Evolutionary conservation across 2,113 vertebrate species (phyloP).

Genomic region (Circaetus cinerascens): DNA sequence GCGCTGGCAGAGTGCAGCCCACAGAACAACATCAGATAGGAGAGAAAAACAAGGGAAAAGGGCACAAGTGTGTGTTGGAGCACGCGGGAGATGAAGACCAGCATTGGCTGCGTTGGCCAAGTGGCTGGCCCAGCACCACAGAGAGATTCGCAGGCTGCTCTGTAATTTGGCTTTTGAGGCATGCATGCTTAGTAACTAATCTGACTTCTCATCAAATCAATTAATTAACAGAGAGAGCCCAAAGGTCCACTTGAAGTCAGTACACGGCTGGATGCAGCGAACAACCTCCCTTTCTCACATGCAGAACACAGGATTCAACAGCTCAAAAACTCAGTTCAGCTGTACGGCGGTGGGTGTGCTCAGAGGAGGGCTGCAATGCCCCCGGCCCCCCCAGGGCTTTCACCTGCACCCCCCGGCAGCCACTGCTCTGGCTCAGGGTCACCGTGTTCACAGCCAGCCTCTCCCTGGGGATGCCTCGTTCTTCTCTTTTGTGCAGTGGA

Average conservation of each 20-base stretch:
- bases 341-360: rapidly evolving
- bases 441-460: rapidly evolving
- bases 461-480: rapidly evolving
- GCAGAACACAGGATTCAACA: not conserved
- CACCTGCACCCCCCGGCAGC: not conserved
- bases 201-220: not conserved
- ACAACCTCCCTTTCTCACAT: not conserved
- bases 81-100: not conserved
- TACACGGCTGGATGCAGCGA: rapidly evolving
- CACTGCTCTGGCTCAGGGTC: not conserved
- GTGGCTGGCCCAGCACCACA: not conserved
- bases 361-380: not conserved
- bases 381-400: not conserved
- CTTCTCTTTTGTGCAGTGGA: not conserved
- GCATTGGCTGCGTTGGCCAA: not conserved
- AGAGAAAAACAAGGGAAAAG: not conserved
- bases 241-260: not conserved
- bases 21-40: not conserved
- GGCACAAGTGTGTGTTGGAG: rapidly evolving
- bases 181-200: not conserved
- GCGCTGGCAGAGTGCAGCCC: not conserved
- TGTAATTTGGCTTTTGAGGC: not conserved
- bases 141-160: not conserved
- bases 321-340: rapidly evolving
- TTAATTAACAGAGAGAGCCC: not conserved